Evolutionary conservation across 2,797 vertebrate species (phyloP).

Genomic region (Vultur gryphus): DNA sequence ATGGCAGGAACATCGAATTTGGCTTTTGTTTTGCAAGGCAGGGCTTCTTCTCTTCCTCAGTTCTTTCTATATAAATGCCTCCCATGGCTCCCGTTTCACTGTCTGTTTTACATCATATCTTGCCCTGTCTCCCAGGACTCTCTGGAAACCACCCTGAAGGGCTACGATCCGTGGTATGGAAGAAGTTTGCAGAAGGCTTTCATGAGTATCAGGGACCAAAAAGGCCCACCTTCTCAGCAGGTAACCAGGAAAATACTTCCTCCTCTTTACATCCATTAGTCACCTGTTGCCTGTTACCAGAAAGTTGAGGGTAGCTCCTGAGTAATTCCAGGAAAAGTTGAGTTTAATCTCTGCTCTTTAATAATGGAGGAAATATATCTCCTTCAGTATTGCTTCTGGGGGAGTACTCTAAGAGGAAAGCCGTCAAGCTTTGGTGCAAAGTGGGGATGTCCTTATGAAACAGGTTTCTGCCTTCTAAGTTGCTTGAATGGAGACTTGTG

Average conservation of each 20-base stretch:
- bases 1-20: not conserved
- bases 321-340: not conserved
- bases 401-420: not conserved
- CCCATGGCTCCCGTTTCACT: rapidly evolving
- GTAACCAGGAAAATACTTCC: not conserved
- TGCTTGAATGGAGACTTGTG: not conserved
- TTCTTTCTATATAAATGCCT: not conserved
- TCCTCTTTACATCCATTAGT: not conserved
- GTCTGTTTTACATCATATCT: not conserved
- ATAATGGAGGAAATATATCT: not conserved
- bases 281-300: not conserved
- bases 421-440: not conserved
- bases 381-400: not conserved
- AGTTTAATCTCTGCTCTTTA: not conserved
- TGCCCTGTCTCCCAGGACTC: not conserved
- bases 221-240: not conserved
- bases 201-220: not conserved
- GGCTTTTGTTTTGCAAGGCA: not conserved
- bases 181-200: not conserved
- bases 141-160: not conserved
- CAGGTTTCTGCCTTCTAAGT: not conserved
- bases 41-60: not conserved
- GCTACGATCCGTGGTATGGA: rapidly evolving
- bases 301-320: not conserved
- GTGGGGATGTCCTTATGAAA: not conserved